Percentiles rank a stretch among this genome's conserved stretches.
Evolutionary conservation across 1,140 invertebrate genomes (phyloP).

Genomic region (Bombus balteatus): DNA sequence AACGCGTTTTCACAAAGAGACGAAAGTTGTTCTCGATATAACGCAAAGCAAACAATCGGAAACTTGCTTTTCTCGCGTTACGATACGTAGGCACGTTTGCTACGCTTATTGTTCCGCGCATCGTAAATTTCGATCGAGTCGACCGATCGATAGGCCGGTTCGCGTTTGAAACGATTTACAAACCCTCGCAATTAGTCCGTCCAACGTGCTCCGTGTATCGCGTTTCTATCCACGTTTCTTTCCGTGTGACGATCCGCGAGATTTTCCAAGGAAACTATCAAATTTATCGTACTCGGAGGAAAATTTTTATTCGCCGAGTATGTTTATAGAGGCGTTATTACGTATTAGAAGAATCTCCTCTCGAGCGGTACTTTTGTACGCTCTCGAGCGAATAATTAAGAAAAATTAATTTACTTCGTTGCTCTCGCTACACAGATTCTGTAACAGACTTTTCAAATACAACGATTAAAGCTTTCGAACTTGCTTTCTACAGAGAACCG

Average conservation of each 20-base stretch:
- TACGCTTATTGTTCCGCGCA: slow-evolving; percentile 25
- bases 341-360: too few relatives aligned
- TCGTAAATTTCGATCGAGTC: slow-evolving; percentile 58
- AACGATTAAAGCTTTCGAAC: background rate
- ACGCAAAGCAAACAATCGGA: background rate
- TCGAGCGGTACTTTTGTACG: background rate
- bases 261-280: background rate
- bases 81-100: background rate
- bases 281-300: background rate
- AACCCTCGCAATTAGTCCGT: slow-evolving; percentile 32
- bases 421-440: background rate
- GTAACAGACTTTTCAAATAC: background rate
- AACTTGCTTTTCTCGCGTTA: slow-evolving; percentile 23
- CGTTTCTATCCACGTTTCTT: background rate
- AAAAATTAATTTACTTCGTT: too few relatives aligned
- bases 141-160: slow-evolving; percentile 48
- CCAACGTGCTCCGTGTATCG: background rate
- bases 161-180: slow-evolving; percentile 29
- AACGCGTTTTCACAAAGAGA: background rate
- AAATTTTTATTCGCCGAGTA: background rate
- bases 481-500: accelerated
- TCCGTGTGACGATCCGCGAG: too few relatives aligned
- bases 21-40: slow-evolving; percentile 12
- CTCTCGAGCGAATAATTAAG: background rate
- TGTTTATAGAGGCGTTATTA: too few relatives aligned